Evolutionary conservation across 2,113 vertebrate species (phyloP).

Genomic region (Typhlomys cinereus): DNA sequence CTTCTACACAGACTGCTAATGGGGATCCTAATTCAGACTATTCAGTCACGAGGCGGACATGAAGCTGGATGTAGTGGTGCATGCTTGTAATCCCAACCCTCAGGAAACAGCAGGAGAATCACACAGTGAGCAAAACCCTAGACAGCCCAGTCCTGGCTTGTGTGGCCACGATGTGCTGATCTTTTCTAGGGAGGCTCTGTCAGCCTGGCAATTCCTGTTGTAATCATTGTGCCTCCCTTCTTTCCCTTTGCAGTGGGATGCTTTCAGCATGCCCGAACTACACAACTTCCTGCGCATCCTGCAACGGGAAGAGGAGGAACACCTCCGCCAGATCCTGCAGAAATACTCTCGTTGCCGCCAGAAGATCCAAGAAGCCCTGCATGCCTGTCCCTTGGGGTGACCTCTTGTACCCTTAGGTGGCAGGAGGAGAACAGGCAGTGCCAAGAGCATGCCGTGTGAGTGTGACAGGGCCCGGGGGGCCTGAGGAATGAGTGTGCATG

Average conservation of each 20-base stretch:
- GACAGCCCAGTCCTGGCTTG: background rate
- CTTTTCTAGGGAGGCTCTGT: background rate
- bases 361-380: constrained; percentile 91
- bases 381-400: constrained; percentile 90
- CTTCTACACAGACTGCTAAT: background rate
- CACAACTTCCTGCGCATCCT: constrained; percentile 96
- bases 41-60: background rate
- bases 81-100: background rate
- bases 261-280: constrained; percentile 94
- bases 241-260: constrained; percentile 90
- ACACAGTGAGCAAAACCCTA: no score
- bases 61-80: background rate
- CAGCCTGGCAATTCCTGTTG: background rate
- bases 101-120: background rate
- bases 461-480: constrained; percentile 71
- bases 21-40: background rate
- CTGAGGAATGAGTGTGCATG: constrained; percentile 76
- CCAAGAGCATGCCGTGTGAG: constrained; percentile 72
- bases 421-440: constrained; percentile 64
- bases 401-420: background rate
- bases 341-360: constrained; percentile 91
- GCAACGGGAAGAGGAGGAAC: constrained; percentile 95
- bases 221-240: background rate
- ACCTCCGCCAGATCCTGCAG: constrained; percentile 91
- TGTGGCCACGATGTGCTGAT: background rate